A percentile compares a stretch with the other conserved stretches of the same genome.
Evolutionary conservation across 2,888 invertebrate species (phyloP).

Genomic region (Phragmatobia fuliginosa): DNA sequence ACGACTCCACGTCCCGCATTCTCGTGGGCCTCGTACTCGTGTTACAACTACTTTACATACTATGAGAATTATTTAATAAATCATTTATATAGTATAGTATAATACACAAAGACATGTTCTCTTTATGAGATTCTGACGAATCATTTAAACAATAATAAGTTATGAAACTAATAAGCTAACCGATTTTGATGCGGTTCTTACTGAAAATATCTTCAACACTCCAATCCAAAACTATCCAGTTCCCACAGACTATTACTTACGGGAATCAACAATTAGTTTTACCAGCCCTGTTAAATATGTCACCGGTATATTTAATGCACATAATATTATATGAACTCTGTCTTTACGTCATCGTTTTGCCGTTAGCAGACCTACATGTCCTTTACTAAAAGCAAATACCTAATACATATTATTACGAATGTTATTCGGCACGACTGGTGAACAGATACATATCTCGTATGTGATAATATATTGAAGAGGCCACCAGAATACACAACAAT

Average conservation of each 20-base stretch:
- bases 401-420: slow-evolving; percentile 26
- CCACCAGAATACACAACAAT: neutral
- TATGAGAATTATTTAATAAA: too few species aligned
- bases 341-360: slow-evolving; percentile 17
- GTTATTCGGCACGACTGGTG: slow-evolving; percentile 20
- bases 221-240: neutral
- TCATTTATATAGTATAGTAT: too few species aligned
- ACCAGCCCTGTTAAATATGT: neutral
- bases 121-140: too few species aligned
- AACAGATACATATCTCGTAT: slow-evolving; percentile 20
- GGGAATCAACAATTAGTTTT: too few species aligned
- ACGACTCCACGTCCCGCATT: too few species aligned
- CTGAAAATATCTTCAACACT: too few species aligned
- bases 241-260: neutral
- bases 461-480: slow-evolving; percentile 1
- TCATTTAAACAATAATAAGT: too few species aligned
- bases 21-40: too few species aligned
- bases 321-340: neutral
- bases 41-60: too few species aligned
- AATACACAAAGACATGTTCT: too few species aligned
- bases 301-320: neutral
- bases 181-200: too few species aligned
- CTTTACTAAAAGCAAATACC: slow-evolving; percentile 33
- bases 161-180: too few species aligned
- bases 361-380: slow-evolving; percentile 42